Evolutionary conservation across 2,888 invertebrate species (phyloP), one percentile per base, ranked within the genome.

Genomic region (Thalpophila matura): DNA sequence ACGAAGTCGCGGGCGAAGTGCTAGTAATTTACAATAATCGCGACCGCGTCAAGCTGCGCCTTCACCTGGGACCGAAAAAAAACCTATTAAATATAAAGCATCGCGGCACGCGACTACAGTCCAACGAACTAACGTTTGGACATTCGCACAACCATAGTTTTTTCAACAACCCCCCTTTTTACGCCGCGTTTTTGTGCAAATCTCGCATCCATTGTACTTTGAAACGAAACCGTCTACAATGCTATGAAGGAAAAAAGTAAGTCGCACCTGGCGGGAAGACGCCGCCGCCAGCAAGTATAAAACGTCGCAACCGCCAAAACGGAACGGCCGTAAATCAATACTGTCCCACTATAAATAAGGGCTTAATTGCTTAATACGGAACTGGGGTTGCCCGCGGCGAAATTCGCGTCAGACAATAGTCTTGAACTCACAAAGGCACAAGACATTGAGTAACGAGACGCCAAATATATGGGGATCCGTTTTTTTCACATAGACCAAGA

Each of bases 381-480:
- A 83, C 77, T 81, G 73, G 74, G 81, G 79, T 78, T 77, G 81
- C 84, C 77, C 75, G 78, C 76, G 79, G 82, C 83, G 75, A 81
- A 82, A 84, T 83, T 79, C 79, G 72, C 74, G 74, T 61, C 83
- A 80, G 86, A 91, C 91, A 92, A 91, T 89, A 81, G 83, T 86
- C 85, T 83, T 79, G 79, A 81, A 72, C 74, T 84, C 79, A 91
- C 82, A 91, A 89, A 84, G 82, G 83, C 83, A 79, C 86, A 86
- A 93, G 92, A 94, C 91, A 92, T 91, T 91, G 91, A 91, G 91
- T 92, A 90, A 91, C 92, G 90, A 90, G 89, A 91, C 87, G 89
- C 88, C 89, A 90, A 90, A 92, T 87, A 88, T 85, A 86, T 81
- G 86, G 91, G 92, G 89, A 88, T 86, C 89, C 80, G 82, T 83